Base-by-base conservation (phyloP, 1,140 invertebrate species). In the Patella vulgata region DNA sequence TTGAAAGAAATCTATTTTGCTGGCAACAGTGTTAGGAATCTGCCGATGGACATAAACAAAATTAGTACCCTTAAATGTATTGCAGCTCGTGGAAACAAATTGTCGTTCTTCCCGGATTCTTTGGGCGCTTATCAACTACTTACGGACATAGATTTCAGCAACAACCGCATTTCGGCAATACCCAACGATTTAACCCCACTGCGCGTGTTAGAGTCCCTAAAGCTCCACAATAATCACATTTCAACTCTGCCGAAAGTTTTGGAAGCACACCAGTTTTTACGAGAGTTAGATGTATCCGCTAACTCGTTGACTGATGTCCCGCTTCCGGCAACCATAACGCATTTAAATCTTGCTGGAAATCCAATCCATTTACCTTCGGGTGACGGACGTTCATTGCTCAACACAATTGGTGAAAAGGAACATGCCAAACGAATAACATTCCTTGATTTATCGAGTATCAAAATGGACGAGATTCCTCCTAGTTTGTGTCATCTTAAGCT, bases 41-140 rank as follows among this genome's bases (percentile, higher is more conserved):
- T 82, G 6, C 78, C 78, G 2, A 68, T 74, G 14, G 70, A 74
- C 12, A 19, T 77, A 2, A 67, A 72, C 61, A 74, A 76, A 52
- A 74, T 80, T 39, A 50, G 53, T 12, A 73, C 78, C 1, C 59
- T 80, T 28, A 80, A 80, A 56, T 60, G 59, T 21, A 50, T 80
- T 17, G 19, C 50, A n/a, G 70, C 68, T 2, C 57, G 67, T 3
- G 64, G 72, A 39, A 82, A 82, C 55, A 73, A 77, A 40, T 64
- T 82, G 19, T 61, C 61, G 27, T 60, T 42, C 36, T 72, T 82
- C 53, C 75, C 78, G 4, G 71, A 74, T 2, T 56, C 58, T 8
- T 51, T 82, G 12, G 77, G 78, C 0, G 68, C 71, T 21, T 63
- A 77, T 25, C 78, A 81, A 50, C 57, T 79, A 28, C 59, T 84